Percentiles rank a stretch among this genome's conserved stretches.
These are phyloP conservation scores for Drosophila gaucha DNA, from an alignment of 2,888 invertebrate genomes.

Conservation along the genomic window DNA sequence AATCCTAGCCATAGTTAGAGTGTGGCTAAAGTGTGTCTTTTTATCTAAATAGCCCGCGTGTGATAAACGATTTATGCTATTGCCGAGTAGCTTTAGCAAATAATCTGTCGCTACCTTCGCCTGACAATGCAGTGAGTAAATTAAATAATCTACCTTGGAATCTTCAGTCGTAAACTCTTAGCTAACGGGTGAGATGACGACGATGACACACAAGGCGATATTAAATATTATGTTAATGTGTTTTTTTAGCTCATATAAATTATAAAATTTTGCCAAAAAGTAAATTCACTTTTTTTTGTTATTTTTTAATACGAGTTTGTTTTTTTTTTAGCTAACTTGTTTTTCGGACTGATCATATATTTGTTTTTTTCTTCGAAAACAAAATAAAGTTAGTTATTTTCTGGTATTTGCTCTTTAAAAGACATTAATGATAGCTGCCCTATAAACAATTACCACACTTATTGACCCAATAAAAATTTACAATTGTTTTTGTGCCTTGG, in stretches of 20 bases:
- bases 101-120: slow-evolving; percentile 38
- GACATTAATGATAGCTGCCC: slow-evolving; percentile 9
- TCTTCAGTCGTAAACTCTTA: slow-evolving; percentile 17
- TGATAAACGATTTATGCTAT: slow-evolving; percentile 65
- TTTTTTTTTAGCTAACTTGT: neutral
- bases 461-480: slow-evolving; percentile 34
- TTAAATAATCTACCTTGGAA: slow-evolving; percentile 20
- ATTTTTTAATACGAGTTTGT: neutral
- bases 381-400: no score
- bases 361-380: neutral
- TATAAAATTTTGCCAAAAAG: neutral
- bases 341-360: neutral
- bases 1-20: slow-evolving; percentile 11
- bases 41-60: slow-evolving; percentile 53
- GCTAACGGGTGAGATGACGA: slow-evolving; percentile 48
- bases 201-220: neutral
- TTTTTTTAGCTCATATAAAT: neutral
- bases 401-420: slow-evolving; percentile 4
- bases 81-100: slow-evolving; percentile 52
- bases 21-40: slow-evolving; percentile 9
- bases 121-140: slow-evolving; percentile 65
- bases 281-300: neutral
- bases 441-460: slow-evolving; percentile 1
- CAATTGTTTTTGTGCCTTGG: slow-evolving; percentile 39
- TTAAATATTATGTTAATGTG: neutral